Conservation (phyloP, 2,113 vertebrate species). For the Helogale parvula region DNA sequence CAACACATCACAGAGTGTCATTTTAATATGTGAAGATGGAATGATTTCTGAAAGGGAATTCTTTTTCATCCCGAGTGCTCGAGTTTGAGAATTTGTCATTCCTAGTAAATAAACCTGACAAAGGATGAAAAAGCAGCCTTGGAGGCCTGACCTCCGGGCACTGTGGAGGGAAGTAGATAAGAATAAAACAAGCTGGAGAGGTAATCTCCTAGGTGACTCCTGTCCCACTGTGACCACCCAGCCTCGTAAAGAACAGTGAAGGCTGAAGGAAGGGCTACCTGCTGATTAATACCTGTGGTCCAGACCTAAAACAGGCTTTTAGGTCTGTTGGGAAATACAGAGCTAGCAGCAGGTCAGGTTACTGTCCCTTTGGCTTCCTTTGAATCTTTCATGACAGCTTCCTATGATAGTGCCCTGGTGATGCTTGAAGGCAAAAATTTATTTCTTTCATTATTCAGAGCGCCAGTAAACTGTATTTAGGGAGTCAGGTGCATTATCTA, state of each 20-base stretch:
- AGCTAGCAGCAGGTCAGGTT: background rate
- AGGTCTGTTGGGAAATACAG: background rate
- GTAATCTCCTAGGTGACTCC: background rate
- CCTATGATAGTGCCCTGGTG: background rate
- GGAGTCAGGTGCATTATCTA: background rate
- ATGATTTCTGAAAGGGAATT: background rate
- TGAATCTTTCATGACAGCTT: background rate
- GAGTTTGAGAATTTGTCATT: constrained; percentile 4
- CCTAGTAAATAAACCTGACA: background rate
- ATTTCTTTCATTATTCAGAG: constrained; percentile 42
- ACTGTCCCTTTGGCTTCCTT: background rate
- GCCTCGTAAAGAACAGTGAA: background rate
- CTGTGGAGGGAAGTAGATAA: background rate
- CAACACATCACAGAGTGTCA: background rate
- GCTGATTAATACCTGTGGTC: background rate
- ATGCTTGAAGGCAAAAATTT: background rate
- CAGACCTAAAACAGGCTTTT: background rate
- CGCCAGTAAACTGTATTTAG: background rate
- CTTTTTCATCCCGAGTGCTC: background rate
- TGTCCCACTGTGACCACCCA: background rate
- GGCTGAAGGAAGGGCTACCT: background rate
- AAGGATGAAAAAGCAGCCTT: background rate
- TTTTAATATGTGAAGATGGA: background rate
- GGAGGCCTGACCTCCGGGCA: background rate
- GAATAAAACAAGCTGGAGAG: background rate